phyloP scores from a whole-genome alignment of 1,140 invertebrate genomes.

The Ephestia elutella region DNA sequence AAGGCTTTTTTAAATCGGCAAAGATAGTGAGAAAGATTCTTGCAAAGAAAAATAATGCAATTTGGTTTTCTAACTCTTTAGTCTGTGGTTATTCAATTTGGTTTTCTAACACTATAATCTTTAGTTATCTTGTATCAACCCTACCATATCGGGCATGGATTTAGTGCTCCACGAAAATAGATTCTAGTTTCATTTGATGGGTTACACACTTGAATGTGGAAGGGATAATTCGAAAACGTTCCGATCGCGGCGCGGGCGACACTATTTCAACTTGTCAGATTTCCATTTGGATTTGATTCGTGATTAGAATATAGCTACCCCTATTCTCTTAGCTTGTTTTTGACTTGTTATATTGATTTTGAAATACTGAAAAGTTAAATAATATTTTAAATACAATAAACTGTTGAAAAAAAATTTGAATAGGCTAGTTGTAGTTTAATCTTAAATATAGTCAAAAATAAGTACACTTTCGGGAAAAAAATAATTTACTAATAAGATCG shows the following conservation, averaged over 20 bases:
- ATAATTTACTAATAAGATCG: no score
- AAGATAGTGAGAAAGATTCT: no score
- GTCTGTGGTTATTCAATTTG: no score
- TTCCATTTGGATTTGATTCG: constrained; percentile 1
- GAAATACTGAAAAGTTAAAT: background rate
- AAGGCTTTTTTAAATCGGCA: no score
- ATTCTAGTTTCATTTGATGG: constrained; percentile 8
- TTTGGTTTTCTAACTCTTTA: no score
- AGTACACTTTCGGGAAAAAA: no score
- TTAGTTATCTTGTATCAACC: background rate
- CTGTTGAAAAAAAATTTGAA: no score
- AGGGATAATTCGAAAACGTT: constrained; percentile 3
- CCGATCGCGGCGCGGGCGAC: background rate
- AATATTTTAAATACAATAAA: no score
- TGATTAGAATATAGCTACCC: background rate
- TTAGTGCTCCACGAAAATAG: constrained; percentile 8
- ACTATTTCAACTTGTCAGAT: constrained; percentile 5
- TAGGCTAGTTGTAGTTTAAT: no score
- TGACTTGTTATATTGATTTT: background rate
- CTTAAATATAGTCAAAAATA: no score
- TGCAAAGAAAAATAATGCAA: no score
- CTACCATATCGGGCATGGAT: background rate
- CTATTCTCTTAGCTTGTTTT: background rate
- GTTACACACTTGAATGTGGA: constrained; percentile 9
- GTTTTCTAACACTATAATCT: no score